Evolutionary conservation across 2,113 vertebrate species (phyloP).

Genomic region (Falcunculus frontatus): DNA sequence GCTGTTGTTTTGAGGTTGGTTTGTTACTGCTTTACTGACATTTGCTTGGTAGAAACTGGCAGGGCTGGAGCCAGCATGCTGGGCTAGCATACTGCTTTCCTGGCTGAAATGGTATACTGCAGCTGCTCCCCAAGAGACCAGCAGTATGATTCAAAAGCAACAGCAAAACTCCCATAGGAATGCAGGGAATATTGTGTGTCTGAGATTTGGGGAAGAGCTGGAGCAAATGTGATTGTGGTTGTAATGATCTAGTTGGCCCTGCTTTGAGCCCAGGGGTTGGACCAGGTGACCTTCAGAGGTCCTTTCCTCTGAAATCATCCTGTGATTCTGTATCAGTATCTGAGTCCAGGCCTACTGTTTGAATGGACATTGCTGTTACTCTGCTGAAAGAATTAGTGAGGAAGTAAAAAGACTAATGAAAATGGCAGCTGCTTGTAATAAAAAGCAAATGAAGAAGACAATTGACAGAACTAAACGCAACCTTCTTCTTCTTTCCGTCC

Average conservation of each 20-base stretch:
- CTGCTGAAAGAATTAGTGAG: not conserved
- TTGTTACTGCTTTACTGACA: not conserved
- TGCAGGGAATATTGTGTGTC: not conserved
- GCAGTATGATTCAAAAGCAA: constrained; percentile 31
- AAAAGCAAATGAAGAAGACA: not conserved
- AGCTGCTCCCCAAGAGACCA: constrained; percentile 32
- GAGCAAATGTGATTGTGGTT: not conserved
- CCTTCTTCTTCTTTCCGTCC: not conserved
- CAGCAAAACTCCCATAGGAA: constrained; percentile 17
- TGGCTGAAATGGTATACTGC: constrained; percentile 19
- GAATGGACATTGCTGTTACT: not conserved
- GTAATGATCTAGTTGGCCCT: not conserved
- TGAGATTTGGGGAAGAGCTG: not conserved
- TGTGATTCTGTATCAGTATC: not conserved
- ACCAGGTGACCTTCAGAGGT: constrained; percentile 32
- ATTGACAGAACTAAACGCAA: not conserved
- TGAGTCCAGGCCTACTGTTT: not conserved
- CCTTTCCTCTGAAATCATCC: not conserved
- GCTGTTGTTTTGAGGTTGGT: not conserved
- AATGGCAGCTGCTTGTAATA: not conserved
- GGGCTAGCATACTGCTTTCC: not conserved
- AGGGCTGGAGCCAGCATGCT: not conserved
- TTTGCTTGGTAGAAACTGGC: not conserved
- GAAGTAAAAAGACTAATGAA: not conserved
- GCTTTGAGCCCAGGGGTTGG: not conserved